These are phyloP conservation scores for Triplophysa yarkandensis DNA, from an alignment of 2,797 vertebrate genomes.

Conservation along the genomic window DNA sequence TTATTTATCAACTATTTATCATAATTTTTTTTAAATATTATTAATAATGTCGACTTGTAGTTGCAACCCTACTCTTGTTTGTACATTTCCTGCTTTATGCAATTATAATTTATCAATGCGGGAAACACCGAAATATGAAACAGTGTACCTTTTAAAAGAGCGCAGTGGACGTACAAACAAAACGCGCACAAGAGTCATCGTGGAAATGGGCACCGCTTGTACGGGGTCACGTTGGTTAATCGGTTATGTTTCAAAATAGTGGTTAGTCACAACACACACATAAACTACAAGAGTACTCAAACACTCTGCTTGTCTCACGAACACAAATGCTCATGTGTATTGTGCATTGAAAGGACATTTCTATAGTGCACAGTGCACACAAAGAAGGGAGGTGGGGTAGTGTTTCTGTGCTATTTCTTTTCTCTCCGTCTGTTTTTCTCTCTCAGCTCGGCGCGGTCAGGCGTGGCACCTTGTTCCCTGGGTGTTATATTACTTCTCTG, in stretches of 20 bases:
- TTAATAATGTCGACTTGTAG: too few relatives aligned
- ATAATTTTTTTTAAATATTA: too few relatives aligned
- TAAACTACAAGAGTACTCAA: slow-evolving; percentile 14
- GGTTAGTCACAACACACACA: slow-evolving; percentile 8
- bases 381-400: slow-evolving; percentile 49
- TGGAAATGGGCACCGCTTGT: slow-evolving; percentile 3
- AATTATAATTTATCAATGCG: too few relatives aligned
- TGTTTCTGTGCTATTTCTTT: slow-evolving; percentile 42
- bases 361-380: slow-evolving; percentile 44
- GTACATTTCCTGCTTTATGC: too few relatives aligned
- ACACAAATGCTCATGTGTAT: slow-evolving; percentile 35
- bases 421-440: slow-evolving; percentile 20
- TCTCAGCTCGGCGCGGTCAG: slow-evolving; percentile 42
- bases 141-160: background rate
- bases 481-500: slow-evolving; percentile 55
- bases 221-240: slow-evolving; percentile 1
- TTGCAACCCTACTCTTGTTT: too few relatives aligned
- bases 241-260: slow-evolving; percentile 17
- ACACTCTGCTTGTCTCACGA: slow-evolving; percentile 33
- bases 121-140: background rate
- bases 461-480: slow-evolving; percentile 50
- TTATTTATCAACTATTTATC: too few relatives aligned
- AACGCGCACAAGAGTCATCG: slow-evolving; percentile 5
- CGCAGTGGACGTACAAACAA: slow-evolving; percentile 21
- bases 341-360: slow-evolving; percentile 48